A percentile compares a stretch with the other conserved stretches of the same genome.
phyloP scores from a whole-genome alignment of 2,888 invertebrate species.

The Drosophila pegasa region DNA sequence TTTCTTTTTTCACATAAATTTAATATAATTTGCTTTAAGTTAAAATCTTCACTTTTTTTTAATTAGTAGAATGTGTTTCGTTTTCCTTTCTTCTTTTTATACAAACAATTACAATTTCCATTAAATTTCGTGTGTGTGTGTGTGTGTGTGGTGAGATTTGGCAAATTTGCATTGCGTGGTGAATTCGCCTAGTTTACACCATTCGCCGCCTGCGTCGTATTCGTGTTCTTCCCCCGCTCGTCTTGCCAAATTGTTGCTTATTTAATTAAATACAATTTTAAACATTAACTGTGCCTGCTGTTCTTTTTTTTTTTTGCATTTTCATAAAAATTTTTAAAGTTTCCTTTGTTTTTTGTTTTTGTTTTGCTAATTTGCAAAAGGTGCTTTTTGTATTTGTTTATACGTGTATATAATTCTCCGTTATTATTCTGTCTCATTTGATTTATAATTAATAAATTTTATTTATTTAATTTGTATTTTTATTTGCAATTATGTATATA shows the following conservation, averaged over 20 bases:
- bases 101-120: constrained; percentile 56
- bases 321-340: constrained; percentile 10
- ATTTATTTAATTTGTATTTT: constrained; percentile 61
- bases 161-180: constrained; percentile 5
- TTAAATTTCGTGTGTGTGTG: constrained; percentile 23
- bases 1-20: constrained; percentile 36
- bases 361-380: constrained; percentile 28
- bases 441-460: constrained; percentile 58
- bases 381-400: constrained; percentile 8
- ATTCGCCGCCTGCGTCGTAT: neutral
- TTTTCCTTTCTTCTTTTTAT: constrained; percentile 37
- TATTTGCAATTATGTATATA: constrained; percentile 32
- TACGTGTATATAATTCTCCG: constrained; percentile 15
- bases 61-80: constrained; percentile 60
- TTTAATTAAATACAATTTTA: constrained; percentile 29
- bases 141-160: constrained; percentile 27
- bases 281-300: constrained; percentile 45
- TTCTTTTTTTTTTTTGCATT: constrained; percentile 23
- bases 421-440: constrained; percentile 6
- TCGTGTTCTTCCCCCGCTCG: neutral
- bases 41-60: constrained; percentile 63
- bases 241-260: constrained; percentile 21
- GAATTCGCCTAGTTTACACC: constrained; percentile 9
- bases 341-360: constrained; percentile 17
- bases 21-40: constrained; percentile 56